Evolutionary conservation across 2,888 invertebrate genomes (phyloP).

Genomic region (Meandrusa payeni): DNA sequence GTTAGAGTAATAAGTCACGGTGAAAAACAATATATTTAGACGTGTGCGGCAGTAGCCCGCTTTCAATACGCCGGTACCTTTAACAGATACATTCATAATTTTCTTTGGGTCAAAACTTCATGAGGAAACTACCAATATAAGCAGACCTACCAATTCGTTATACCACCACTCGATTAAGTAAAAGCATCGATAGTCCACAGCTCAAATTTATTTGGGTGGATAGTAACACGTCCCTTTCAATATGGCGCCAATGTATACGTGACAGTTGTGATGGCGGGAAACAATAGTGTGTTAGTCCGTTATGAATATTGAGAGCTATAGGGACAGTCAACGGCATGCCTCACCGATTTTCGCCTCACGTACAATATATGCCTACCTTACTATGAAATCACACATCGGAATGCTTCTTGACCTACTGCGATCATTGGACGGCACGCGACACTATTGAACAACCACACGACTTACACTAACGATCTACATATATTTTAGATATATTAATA

Average conservation of each 20-base stretch:
- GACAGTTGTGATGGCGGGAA: constrained; percentile 66
- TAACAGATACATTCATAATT: constrained; percentile 59
- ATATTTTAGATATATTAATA: too few relatives aligned
- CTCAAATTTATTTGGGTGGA: constrained; percentile 51
- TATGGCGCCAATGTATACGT: constrained; percentile 68
- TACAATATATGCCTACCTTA: constrained; percentile 34
- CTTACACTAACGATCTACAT: too few relatives aligned
- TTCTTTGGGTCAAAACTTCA: constrained; percentile 73
- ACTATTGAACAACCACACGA: constrained; percentile 28
- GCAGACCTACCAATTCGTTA: constrained; percentile 42
- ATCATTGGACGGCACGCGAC: constrained; percentile 40
- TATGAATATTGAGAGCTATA: constrained; percentile 70
- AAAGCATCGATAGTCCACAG: constrained; percentile 39
- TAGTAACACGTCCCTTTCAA: constrained; percentile 67
- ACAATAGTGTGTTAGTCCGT: constrained; percentile 62
- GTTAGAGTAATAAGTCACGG: constrained; percentile 40
- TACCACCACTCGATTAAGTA: constrained; percentile 30
- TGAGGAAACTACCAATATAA: constrained; percentile 53
- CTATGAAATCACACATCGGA: constrained; percentile 45
- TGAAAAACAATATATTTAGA: constrained; percentile 46
- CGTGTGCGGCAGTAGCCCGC: constrained; percentile 47
- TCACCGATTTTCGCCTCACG: constrained; percentile 56
- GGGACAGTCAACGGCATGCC: constrained; percentile 54
- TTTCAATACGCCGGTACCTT: constrained; percentile 49
- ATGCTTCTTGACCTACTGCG: constrained; percentile 50